Evolutionary conservation across 2,888 invertebrate genomes (phyloP).

Genomic region (Mesopsocus fuscifrons): DNA sequence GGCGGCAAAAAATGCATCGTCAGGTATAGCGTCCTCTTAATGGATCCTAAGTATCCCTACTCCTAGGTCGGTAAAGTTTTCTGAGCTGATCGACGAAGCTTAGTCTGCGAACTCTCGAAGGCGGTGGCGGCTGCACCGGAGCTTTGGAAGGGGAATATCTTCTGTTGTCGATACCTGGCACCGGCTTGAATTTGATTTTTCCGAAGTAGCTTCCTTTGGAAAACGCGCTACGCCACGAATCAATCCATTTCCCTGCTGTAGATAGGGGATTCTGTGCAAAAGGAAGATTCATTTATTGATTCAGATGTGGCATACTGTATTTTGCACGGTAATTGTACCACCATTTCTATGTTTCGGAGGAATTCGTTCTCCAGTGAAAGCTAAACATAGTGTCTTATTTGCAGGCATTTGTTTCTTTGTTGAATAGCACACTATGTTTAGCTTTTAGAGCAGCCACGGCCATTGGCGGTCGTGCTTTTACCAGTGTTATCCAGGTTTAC

Average conservation of each 20-base stretch:
- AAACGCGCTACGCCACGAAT: neutral
- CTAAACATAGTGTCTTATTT: no score
- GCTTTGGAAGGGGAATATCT: neutral
- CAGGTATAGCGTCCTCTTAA: no score
- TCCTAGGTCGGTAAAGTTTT: no score
- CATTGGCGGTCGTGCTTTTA: no score
- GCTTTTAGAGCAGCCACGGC: no score
- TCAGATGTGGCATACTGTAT: neutral
- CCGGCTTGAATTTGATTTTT: slow-evolving; percentile 4
- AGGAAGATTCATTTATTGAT: neutral
- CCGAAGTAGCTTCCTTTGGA: neutral
- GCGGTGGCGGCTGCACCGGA: neutral
- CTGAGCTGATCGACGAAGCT: neutral
- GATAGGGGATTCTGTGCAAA: neutral
- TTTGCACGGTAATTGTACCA: neutral
- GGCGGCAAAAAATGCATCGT: no score
- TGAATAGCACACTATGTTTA: no score
- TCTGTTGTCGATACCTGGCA: slow-evolving; percentile 1
- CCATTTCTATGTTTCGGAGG: neutral
- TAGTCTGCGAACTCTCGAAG: neutral
- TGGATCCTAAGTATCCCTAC: no score
- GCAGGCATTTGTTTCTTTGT: no score
- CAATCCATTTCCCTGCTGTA: slow-evolving; percentile 4
- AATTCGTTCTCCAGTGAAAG: no score
- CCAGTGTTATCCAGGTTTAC: no score